Percentiles rank a stretch among this genome's conserved stretches.
Conservation (phyloP, 2,888 invertebrate species). For the Eulithis testata region DNA sequence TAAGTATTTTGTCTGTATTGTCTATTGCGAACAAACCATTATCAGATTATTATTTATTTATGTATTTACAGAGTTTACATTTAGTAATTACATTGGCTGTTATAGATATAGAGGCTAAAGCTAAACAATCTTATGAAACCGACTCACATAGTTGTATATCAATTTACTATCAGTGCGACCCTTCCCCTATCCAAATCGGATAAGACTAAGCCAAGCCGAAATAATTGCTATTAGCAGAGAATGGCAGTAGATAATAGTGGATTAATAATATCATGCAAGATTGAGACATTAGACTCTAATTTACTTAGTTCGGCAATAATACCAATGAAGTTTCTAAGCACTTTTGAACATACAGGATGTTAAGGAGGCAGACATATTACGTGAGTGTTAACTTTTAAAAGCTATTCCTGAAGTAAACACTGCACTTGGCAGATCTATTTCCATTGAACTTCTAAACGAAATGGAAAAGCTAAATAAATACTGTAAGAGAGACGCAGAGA, state of each 20-base stretch:
- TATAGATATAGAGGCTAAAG: background rate
- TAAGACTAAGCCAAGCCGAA: constrained; percentile 31
- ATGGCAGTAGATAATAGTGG: constrained; percentile 32
- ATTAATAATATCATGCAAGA: constrained; percentile 25
- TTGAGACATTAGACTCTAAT: constrained; percentile 21
- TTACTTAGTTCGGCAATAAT: constrained; percentile 15
- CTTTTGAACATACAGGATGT: background rate
- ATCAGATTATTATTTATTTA: no score
- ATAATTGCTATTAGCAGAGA: constrained; percentile 36
- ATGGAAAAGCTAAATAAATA: constrained; percentile 43
- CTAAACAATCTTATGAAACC: constrained; percentile 3
- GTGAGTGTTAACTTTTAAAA: constrained; percentile 24
- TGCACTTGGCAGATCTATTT: constrained; percentile 40
- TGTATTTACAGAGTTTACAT: no score
- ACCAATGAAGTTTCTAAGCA: background rate
- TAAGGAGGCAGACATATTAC: background rate
- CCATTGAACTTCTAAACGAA: constrained; percentile 33
- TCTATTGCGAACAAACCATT: no score
- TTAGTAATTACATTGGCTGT: background rate
- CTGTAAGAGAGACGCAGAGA: constrained; percentile 26
- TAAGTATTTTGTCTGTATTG: no score
- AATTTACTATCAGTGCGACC: constrained; percentile 26
- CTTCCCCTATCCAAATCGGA: constrained; percentile 31
- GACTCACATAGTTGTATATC: constrained; percentile 15
- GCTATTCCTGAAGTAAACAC: constrained; percentile 22